Conservation (phyloP, 64 coral and sea anemone species). For the Acropora yongei region DNA sequence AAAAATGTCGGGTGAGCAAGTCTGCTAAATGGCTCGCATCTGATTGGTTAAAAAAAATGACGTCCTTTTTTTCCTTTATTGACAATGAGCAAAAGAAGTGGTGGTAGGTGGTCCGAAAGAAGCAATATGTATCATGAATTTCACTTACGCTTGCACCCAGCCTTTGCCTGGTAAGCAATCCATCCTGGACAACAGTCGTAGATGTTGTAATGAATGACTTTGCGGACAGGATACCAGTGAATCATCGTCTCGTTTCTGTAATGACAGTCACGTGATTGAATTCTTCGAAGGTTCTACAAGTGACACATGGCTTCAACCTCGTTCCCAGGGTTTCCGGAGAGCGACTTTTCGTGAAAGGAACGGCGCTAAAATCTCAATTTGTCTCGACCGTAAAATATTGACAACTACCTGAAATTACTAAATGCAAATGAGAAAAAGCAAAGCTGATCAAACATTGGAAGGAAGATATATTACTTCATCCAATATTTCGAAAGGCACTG, state of each 20-base stretch:
- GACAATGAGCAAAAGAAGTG: not conserved
- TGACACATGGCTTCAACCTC: too few species aligned
- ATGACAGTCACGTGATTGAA: not conserved
- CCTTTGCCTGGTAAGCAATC: conserved; percentile 19
- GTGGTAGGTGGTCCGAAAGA: not conserved
- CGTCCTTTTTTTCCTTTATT: too few species aligned
- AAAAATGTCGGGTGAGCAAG: too few species aligned
- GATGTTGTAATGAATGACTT: conserved; percentile 21
- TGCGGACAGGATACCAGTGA: conserved; percentile 62
- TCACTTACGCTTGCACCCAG: conserved; percentile 59
- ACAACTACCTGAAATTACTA: too few species aligned
- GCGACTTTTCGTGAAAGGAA: too few species aligned
- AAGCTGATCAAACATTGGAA: not conserved
- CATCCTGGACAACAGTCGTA: conserved; percentile 70
- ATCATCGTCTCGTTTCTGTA: conserved; percentile 50
- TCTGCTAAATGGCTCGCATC: too few species aligned
- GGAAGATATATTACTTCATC: too few species aligned
- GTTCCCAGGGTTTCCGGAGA: too few species aligned
- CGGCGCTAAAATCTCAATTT: too few species aligned
- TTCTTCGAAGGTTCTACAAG: not conserved
- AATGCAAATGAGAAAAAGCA: too few species aligned
- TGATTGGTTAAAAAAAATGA: not conserved
- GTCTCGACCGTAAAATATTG: too few species aligned
- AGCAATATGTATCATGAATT: not conserved
- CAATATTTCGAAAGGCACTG: too few species aligned